Base-by-base conservation (phyloP, 1,140 invertebrate genomes). In the Philotrypesis tridentata region DNA sequence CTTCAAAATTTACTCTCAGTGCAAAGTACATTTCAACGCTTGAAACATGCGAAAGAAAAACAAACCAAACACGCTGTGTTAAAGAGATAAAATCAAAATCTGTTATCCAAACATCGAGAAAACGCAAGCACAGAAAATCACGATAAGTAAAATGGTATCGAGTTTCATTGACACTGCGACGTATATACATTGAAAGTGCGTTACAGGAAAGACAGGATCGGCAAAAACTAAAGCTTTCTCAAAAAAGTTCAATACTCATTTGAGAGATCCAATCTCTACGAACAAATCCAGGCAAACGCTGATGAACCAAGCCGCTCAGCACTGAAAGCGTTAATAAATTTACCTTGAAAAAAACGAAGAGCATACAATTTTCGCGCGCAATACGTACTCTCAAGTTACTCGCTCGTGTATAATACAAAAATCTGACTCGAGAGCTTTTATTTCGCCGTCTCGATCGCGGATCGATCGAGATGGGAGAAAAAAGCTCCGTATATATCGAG, bases 201-300 rank as follows among this genome's bases (percentile, higher is more conserved):
- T 65, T 65, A 27, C 48, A 21, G 40, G 40, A n/a, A 55, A 55
- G 48, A 7, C 17, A 17, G 48, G 48, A 55, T 55, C 21, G 48
- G 17, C 48, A 55, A 55, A 55, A 55, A 55, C 48, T 55, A 7
- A 55, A 55, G 48, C 48, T 55, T 55, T 63, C 48, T 80, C 79
- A 74, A 82, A 72, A 23, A 82, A 79, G 60, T 63, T 48, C 37
- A 78, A 37, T 67, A 73, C 81, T 73, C 43, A 83, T 67, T 75
- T 55, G 76, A 67, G 82, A 83, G 55, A 83, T 75, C 60, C 82
- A 83, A 73, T 79, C 76, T 83, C 70, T 83, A 79, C 40, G 76
- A 33, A 83, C 31, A 78, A 83, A 73, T 75, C 76, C 76, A 40
- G 82, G 61, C 60, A 75, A 79, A 33, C 70, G 60, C 12, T 55